phyloP scores from a whole-genome alignment of 2,888 invertebrate species.

The Drosophila paranaensis region DNA sequence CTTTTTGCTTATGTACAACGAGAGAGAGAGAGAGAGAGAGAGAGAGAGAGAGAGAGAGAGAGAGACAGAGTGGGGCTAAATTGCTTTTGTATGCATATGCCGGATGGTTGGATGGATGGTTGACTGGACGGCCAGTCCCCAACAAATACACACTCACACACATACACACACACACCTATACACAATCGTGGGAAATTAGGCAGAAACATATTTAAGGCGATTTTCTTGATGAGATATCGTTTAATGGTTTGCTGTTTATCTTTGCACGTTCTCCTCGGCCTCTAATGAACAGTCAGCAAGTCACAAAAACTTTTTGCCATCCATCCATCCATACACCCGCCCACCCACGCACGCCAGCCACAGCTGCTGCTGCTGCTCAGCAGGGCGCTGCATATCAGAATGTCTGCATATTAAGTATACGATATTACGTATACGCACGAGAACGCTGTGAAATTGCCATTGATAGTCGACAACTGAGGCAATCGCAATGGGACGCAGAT shows the following conservation, averaged over 20 bases:
- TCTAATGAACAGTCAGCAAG: conserved; percentile 62
- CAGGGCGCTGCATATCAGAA: conserved; percentile 46
- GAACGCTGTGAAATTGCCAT: conserved; percentile 35
- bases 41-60: neutral
- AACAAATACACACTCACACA: conserved; percentile 10
- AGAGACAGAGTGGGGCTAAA: conserved; percentile 45
- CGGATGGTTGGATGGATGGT: conserved; percentile 49
- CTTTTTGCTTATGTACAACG: conserved; percentile 42
- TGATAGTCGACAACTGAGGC: conserved; percentile 30
- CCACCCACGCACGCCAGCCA: neutral
- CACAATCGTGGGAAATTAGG: conserved; percentile 71
- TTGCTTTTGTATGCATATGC: conserved; percentile 78
- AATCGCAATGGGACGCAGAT: conserved; percentile 50
- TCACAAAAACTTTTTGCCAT: conserved; percentile 44
- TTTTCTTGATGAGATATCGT: conserved; percentile 76
- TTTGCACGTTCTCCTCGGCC: conserved; percentile 45
- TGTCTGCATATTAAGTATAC: conserved; percentile 58
- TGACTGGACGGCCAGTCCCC: conserved; percentile 29
- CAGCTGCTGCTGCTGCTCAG: conserved; percentile 27
- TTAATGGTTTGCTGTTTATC: conserved; percentile 69
- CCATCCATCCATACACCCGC: neutral
- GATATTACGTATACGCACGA: conserved; percentile 44
- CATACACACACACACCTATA: conserved; percentile 20
- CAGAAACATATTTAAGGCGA: conserved; percentile 80
- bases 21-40: no score